Percentiles rank a stretch among this genome's conserved stretches.
phyloP scores from a whole-genome alignment of 2,888 invertebrate genomes.

The Diarsia brunnea region DNA sequence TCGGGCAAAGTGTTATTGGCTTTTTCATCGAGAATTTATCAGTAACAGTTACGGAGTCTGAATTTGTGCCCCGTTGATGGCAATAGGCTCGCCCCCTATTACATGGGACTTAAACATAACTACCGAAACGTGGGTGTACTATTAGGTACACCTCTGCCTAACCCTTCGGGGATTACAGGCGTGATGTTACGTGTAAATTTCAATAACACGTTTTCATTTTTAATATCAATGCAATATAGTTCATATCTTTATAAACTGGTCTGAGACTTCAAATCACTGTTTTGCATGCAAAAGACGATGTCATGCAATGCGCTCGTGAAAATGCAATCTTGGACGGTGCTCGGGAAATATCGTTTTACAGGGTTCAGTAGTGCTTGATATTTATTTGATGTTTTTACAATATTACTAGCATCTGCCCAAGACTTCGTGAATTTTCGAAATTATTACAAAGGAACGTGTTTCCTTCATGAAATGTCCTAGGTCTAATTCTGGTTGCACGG shows the following conservation, averaged over 20 bases:
- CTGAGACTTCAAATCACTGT: conserved; percentile 52
- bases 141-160: no score
- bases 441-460: neutral
- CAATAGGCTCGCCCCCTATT: no score
- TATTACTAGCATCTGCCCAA: neutral
- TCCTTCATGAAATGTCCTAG: neutral
- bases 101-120: no score
- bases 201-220: neutral
- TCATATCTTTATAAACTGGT: conserved; percentile 42
- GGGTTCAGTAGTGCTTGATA: conserved; percentile 17
- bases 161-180: no score
- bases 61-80: no score
- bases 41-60: no score
- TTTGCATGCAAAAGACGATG: conserved; percentile 63
- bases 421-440: neutral
- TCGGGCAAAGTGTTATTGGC: no score
- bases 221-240: conserved; percentile 40
- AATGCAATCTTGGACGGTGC: conserved; percentile 54
- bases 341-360: conserved; percentile 22
- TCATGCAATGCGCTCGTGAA: conserved; percentile 67
- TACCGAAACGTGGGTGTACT: no score
- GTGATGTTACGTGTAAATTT: no score
- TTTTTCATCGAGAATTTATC: no score
- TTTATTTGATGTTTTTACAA: neutral
- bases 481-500: neutral